A percentile compares a stretch with the other conserved stretches of the same genome.
These are phyloP conservation scores for Tragelaphus eurycerus DNA, from an alignment of 2,797 vertebrate species.

Conservation along the genomic window DNA sequence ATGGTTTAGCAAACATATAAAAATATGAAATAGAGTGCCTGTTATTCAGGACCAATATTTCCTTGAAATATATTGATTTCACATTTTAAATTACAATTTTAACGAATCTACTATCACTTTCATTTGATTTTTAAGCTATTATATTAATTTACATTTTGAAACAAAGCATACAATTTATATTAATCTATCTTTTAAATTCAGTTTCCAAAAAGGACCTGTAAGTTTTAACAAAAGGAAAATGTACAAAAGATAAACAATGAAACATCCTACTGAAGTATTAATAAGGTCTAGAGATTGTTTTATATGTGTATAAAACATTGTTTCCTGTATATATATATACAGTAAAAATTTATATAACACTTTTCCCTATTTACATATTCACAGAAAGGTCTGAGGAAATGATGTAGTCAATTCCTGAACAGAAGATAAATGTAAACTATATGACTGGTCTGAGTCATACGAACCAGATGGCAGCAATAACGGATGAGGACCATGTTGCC, in stretches of 20 bases:
- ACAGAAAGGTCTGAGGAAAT: background rate
- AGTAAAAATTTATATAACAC: background rate
- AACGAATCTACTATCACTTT: background rate
- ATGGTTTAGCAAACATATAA: background rate
- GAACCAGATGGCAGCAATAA: background rate
- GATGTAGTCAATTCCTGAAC: background rate
- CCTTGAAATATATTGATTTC: background rate
- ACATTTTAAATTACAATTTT: background rate
- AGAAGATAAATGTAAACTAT: background rate
- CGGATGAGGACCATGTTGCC: too few relatives aligned
- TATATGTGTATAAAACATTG: too few relatives aligned
- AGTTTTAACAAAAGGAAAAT: background rate
- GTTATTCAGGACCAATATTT: background rate
- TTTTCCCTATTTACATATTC: background rate
- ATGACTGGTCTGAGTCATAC: too few relatives aligned
- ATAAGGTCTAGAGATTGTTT: background rate
- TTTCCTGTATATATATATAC: too few relatives aligned
- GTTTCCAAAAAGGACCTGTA: background rate
- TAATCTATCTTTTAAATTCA: background rate
- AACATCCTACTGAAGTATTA: background rate
- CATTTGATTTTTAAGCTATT: background rate
- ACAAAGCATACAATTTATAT: background rate
- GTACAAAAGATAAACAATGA: background rate
- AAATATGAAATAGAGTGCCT: background rate
- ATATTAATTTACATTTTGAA: background rate